Evolutionary conservation across 2,113 vertebrate genomes (phyloP).

Genomic region (Thinocorus orbignyianus): DNA sequence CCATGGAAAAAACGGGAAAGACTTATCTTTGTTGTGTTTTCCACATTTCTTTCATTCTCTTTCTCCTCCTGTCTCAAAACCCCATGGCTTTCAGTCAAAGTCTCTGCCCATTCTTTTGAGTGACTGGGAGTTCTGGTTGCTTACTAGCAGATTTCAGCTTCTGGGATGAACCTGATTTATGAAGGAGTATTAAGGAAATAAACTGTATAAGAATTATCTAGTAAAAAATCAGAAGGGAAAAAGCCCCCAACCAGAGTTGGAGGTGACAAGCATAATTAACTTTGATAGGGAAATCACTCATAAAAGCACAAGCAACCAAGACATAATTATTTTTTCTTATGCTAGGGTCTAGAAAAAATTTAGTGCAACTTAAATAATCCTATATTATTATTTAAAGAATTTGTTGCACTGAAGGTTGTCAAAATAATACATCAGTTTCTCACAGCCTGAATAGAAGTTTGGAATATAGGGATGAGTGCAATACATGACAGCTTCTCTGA

Average conservation of each 20-base stretch:
- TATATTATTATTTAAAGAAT: constrained; percentile 5
- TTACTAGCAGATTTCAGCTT: background rate
- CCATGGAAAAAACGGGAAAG: background rate
- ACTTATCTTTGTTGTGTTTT: background rate
- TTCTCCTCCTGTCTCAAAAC: background rate
- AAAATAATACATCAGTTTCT: constrained; percentile 23
- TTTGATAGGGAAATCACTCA: background rate
- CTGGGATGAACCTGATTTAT: background rate
- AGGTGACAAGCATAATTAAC: background rate
- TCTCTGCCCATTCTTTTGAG: background rate
- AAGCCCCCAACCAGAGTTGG: background rate
- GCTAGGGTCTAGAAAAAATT: background rate
- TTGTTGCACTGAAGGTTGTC: constrained; percentile 3
- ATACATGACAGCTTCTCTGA: background rate
- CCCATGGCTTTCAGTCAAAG: background rate
- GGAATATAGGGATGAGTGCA: background rate
- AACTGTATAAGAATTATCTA: background rate
- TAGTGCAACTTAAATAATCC: background rate
- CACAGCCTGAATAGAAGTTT: background rate
- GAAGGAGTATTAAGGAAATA: background rate
- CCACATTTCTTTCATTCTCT: background rate
- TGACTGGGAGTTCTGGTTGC: background rate
- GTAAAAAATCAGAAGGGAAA: background rate
- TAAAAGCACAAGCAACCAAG: background rate
- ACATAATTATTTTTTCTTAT: background rate